Percentiles rank a stretch among this genome's conserved stretches.
phyloP scores from a whole-genome alignment of 2,797 vertebrate species.

The Oophaga sylvatica region DNA sequence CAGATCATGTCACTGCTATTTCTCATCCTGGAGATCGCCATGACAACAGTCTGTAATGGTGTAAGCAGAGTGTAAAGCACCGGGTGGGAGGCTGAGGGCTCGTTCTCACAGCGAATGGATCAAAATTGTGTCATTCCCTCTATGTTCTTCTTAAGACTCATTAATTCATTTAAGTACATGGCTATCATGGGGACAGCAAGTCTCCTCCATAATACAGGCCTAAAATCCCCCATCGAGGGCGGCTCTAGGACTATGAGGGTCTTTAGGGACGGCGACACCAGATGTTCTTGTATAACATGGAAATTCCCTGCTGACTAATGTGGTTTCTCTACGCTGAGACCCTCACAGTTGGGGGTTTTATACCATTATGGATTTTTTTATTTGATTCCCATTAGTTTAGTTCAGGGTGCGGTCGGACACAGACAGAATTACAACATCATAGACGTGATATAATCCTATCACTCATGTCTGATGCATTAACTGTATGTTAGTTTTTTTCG shows the following conservation, averaged over 20 bases:
- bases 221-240: background rate
- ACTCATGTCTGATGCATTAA: background rate
- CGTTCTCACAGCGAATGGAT: slow-evolving; percentile 34
- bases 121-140: background rate
- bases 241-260: background rate
- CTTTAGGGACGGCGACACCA: background rate
- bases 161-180: slow-evolving; percentile 9
- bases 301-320: slow-evolving; percentile 11
- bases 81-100: slow-evolving; percentile 17
- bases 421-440: background rate
- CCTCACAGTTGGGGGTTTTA: background rate
- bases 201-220: background rate
- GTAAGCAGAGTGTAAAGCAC: slow-evolving; percentile 37
- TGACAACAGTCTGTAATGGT: slow-evolving; percentile 49
- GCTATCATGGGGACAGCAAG: slow-evolving; percentile 1
- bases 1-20: slow-evolving; percentile 58
- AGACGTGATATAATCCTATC: background rate
- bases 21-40: slow-evolving; percentile 41
- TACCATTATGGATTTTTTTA: no score
- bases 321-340: background rate
- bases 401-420: background rate
- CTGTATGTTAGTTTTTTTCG: background rate
- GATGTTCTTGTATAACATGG: slow-evolving; percentile 21
- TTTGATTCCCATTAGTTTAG: background rate
- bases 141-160: slow-evolving; percentile 22